Evolutionary conservation across 2,888 invertebrate genomes (phyloP).

Genomic region (Caenorhabditis imperialis): DNA sequence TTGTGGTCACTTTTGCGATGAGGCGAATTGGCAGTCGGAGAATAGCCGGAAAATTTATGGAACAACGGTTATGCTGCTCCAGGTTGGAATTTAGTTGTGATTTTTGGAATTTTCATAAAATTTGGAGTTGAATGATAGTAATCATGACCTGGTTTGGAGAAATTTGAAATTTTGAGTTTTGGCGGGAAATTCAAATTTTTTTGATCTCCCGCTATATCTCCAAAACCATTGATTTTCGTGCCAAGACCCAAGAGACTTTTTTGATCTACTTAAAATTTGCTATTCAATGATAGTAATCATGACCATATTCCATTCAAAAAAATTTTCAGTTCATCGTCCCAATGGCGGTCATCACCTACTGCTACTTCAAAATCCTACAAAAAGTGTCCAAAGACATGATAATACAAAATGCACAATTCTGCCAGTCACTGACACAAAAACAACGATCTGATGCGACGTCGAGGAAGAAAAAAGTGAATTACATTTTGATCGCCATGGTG

Average conservation of each 20-base stretch:
- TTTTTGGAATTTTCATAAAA: no score
- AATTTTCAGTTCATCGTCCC: slow-evolving; percentile 75
- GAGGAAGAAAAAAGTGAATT: slow-evolving; percentile 69
- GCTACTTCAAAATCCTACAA: slow-evolving; percentile 75
- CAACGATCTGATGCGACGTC: slow-evolving; percentile 75
- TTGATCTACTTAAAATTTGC: background rate
- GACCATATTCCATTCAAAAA: no score
- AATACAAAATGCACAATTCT: slow-evolving; percentile 75
- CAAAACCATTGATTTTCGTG: no score
- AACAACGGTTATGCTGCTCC: slow-evolving; percentile 75
- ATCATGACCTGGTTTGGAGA: no score
- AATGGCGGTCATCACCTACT: slow-evolving; percentile 77
- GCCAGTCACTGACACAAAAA: slow-evolving; percentile 71
- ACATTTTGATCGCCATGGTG: slow-evolving; percentile 86
- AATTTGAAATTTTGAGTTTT: no score
- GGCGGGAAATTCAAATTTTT: no score
- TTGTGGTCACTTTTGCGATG: slow-evolving; percentile 80
- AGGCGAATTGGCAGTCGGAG: slow-evolving; percentile 86
- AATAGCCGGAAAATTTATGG: slow-evolving; percentile 87
- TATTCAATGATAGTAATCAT: no score
- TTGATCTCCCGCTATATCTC: no score
- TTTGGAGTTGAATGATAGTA: no score
- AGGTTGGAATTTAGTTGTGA: no score
- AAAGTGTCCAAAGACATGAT: slow-evolving; percentile 77
- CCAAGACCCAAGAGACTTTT: no score